Percentiles rank a stretch among this genome's conserved stretches.
Evolutionary conservation across 2,888 invertebrate species (phyloP).

Genomic region (Odontomyia ornata): DNA sequence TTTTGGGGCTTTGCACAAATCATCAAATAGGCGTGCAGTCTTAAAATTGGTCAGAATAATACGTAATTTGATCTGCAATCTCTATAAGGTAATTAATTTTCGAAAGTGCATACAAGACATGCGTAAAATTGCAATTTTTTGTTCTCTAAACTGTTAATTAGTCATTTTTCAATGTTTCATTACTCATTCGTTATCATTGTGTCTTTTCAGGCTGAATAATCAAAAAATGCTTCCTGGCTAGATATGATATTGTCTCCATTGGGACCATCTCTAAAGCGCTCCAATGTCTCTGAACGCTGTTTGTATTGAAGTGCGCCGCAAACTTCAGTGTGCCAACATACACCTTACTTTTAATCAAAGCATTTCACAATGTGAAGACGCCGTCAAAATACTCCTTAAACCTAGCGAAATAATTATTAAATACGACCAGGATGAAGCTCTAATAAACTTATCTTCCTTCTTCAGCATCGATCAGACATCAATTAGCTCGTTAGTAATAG

Average conservation of each 20-base stretch:
- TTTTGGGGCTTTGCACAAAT: too few species aligned
- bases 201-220: too few species aligned
- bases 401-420: conserved; percentile 13
- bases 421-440: neutral
- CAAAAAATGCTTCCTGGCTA: too few species aligned
- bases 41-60: too few species aligned
- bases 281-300: conserved; percentile 27
- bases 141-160: too few species aligned
- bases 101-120: too few species aligned
- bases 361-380: neutral
- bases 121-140: too few species aligned
- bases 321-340: conserved; percentile 43
- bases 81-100: too few species aligned
- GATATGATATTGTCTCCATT: neutral
- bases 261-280: neutral
- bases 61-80: too few species aligned
- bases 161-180: too few species aligned
- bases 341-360: conserved; percentile 14
- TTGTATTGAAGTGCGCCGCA: conserved; percentile 41
- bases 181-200: too few species aligned
- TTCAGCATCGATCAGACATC: conserved; percentile 39
- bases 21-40: too few species aligned
- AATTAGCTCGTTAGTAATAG: conserved; percentile 43
- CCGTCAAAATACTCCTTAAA: conserved; percentile 38
- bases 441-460: conserved; percentile 16